Evolutionary conservation across 1,140 invertebrate genomes (phyloP).

Genomic region (Drosophila pseudoananassae): DNA sequence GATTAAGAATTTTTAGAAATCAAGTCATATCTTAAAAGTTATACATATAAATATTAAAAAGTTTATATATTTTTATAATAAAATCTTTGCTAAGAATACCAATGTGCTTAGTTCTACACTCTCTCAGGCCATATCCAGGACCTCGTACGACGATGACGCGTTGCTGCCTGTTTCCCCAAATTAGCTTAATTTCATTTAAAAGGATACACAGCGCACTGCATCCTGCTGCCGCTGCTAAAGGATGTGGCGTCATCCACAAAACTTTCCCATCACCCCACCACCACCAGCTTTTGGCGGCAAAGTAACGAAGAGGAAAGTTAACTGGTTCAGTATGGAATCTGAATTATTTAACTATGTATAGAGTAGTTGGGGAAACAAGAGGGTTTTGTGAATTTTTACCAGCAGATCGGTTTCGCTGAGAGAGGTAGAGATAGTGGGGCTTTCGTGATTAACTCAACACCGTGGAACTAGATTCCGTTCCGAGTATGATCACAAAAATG

Average conservation of each 20-base stretch:
- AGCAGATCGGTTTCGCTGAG: background rate
- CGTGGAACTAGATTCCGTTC: background rate
- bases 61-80: no score
- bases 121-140: constrained; percentile 1
- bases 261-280: background rate
- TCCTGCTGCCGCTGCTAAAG: background rate
- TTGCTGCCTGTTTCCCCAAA: constrained; percentile 71
- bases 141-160: constrained; percentile 28
- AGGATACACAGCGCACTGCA: constrained; percentile 48
- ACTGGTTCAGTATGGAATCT: constrained; percentile 33
- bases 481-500: background rate
- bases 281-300: background rate
- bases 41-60: no score
- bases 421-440: background rate
- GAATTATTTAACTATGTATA: constrained; percentile 26
- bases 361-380: constrained; percentile 18
- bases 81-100: no score
- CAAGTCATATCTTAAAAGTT: no score
- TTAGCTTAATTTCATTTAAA: constrained; percentile 83
- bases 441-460: background rate
- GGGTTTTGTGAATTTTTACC: constrained; percentile 19
- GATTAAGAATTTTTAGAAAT: background rate
- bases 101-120: background rate
- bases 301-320: constrained; percentile 43
- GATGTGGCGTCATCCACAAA: background rate